Conservation (phyloP, 1,140 invertebrate species). For the Theocolax elegans region DNA sequence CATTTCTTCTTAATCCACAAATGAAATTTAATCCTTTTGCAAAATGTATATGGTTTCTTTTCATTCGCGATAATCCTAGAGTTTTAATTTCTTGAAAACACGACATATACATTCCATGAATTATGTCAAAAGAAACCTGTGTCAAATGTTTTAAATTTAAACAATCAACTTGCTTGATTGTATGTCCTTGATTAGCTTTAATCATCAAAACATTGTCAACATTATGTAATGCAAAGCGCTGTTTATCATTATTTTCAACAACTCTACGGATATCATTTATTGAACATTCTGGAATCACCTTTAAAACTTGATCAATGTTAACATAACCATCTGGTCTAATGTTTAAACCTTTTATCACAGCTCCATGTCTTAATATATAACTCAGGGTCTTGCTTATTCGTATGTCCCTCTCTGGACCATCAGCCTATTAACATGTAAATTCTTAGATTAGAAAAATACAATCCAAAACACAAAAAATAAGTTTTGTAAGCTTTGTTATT, state of each 20-base stretch:
- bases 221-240: slow-evolving; percentile 71
- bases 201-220: slow-evolving; percentile 71
- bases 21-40: slow-evolving; percentile 72
- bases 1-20: slow-evolving; percentile 74
- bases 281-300: slow-evolving; percentile 65
- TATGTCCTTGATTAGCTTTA: slow-evolving; percentile 84
- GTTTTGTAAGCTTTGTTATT: too few relatives aligned
- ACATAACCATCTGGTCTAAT: slow-evolving; percentile 76
- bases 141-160: slow-evolving; percentile 66
- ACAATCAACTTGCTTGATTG: slow-evolving; percentile 67
- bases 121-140: slow-evolving; percentile 65
- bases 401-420: too few relatives aligned
- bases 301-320: slow-evolving; percentile 71
- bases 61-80: slow-evolving; percentile 78
- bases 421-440: too few relatives aligned
- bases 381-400: too few relatives aligned
- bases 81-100: slow-evolving; percentile 73
- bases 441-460: too few relatives aligned
- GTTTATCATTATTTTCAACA: slow-evolving; percentile 74
- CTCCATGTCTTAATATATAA: slow-evolving; percentile 78
- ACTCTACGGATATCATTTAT: slow-evolving; percentile 71
- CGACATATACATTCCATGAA: slow-evolving; percentile 81
- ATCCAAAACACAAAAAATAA: too few relatives aligned
- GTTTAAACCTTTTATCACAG: slow-evolving; percentile 71
- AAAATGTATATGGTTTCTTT: too few relatives aligned